A percentile compares a stretch with the other conserved stretches of the same genome.
Evolutionary conservation across 1,140 invertebrate species (phyloP).

Genomic region (Drosophila micromelanica): DNA sequence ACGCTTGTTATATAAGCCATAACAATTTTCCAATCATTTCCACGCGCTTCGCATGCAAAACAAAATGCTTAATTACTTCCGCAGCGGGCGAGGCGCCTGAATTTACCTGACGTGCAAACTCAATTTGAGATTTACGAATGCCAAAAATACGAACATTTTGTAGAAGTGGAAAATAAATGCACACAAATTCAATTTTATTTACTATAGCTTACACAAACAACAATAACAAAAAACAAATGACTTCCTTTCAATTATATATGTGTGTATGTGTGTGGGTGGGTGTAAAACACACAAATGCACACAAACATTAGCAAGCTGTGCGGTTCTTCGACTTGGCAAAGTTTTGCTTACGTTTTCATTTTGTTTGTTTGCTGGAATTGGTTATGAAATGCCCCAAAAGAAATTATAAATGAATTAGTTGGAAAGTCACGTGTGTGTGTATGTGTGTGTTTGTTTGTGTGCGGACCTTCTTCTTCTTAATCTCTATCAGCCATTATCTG

Average conservation of each 20-base stretch:
- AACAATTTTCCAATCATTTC: constrained; percentile 71
- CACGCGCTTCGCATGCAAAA: constrained; percentile 35
- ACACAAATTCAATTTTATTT: constrained; percentile 53
- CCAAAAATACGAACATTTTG: constrained; percentile 17
- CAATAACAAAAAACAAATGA: constrained; percentile 66
- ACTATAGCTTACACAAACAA: constrained; percentile 42
- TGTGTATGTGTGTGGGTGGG: constrained; percentile 18
- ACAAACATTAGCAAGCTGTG: constrained; percentile 20
- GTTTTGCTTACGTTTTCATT: constrained; percentile 63
- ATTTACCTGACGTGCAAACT: constrained; percentile 61
- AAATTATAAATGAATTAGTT: constrained; percentile 73
- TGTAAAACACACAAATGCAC: constrained; percentile 18
- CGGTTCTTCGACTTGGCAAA: constrained; percentile 35
- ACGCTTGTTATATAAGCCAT: constrained; percentile 41
- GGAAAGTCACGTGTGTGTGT: constrained; percentile 51
- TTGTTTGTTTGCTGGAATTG: constrained; percentile 55
- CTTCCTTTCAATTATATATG: constrained; percentile 51
- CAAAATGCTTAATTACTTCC: constrained; percentile 77
- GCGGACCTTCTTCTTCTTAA: background rate
- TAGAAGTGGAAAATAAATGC: constrained; percentile 43
- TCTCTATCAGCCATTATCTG: background rate
- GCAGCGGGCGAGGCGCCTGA: background rate
- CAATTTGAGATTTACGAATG: constrained; percentile 44
- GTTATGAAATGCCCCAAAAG: constrained; percentile 65
- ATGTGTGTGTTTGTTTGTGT: background rate